Evolutionary conservation across 2,888 invertebrate species (phyloP), one percentile per base, ranked within the genome.

Genomic region (Pediacus dermestoides): DNA sequence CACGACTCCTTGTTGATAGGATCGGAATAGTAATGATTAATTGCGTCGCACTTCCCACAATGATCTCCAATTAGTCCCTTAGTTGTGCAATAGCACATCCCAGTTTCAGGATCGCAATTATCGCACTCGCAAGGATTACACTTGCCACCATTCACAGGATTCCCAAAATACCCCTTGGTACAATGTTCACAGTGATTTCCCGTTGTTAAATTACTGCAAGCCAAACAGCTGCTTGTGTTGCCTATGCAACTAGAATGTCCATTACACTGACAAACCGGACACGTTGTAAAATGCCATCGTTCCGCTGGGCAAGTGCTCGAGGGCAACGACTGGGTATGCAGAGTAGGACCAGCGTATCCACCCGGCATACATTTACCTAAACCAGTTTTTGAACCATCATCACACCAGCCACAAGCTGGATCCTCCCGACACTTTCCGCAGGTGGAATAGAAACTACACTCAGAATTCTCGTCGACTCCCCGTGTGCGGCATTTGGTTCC

Each of bases 361-460:
- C 96, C 97, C 10, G 87, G 84, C 68, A 94, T 74, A 61, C 97
- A 99, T 25, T 72, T 72, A 1, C 96, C 96, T 11, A 88, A 72
- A 0, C 97, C 97, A 0, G 90, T 94, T 39, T 85, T 85, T 2
- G 85, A 85, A 15, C 91, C 93, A 68, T 95, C 93, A 67, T 96
- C 95, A 67, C 96, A 96, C 97, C 97, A 99, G 11, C 99, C 97
- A 70, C 97, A 97, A 6, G 87, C 86, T 0, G 95, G 93, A 72
- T 93, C 91, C 42, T 84, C 81, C 54, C 89, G 80, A 64, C 95
- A 95, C 48, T 82, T 77, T 8, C 74, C 73, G 65, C 94, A 85
- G 48, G 88, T 87, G 52, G 82, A 78, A 66, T 85, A 85, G 61
- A 78, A 82, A 45, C 77, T 78, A 61, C 86, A 83, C 60, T 80